Conservation (phyloP, 2,888 invertebrate genomes). For the Anarsia innoxiella region DNA sequence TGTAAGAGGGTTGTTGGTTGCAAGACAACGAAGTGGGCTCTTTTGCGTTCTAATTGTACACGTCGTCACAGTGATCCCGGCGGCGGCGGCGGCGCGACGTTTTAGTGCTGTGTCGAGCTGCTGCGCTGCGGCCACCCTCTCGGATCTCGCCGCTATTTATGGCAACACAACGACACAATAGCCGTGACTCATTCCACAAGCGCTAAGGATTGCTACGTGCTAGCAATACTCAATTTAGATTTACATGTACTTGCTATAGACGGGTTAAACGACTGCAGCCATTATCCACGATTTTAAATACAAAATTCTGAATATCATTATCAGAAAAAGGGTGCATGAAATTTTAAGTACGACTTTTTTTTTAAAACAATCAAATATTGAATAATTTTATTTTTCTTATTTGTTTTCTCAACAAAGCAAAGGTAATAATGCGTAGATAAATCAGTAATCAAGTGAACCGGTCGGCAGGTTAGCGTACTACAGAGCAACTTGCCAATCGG, state of each 20-base stretch:
- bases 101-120: slow-evolving; percentile 30
- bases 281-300: no score
- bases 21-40: slow-evolving; percentile 38
- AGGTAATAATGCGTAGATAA: no score
- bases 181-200: slow-evolving; percentile 43
- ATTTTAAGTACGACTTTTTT: no score
- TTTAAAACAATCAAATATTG: no score
- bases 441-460: no score
- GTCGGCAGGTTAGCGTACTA: not conserved
- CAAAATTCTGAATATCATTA: no score
- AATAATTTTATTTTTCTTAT: no score
- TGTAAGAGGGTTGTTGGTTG: slow-evolving; percentile 22
- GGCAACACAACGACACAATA: slow-evolving; percentile 49
- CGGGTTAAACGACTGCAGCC: no score
- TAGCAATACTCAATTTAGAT: slow-evolving; percentile 35
- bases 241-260: not conserved
- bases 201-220: slow-evolving; percentile 33
- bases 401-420: no score
- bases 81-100: slow-evolving; percentile 26
- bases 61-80: slow-evolving; percentile 25
- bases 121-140: slow-evolving; percentile 37
- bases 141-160: slow-evolving; percentile 49
- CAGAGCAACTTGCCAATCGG: slow-evolving; percentile 10
- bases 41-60: slow-evolving; percentile 54
- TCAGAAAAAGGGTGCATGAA: no score